Base-by-base conservation (phyloP, 2,113 vertebrate species). In the Myiozetetes cayanensis region DNA sequence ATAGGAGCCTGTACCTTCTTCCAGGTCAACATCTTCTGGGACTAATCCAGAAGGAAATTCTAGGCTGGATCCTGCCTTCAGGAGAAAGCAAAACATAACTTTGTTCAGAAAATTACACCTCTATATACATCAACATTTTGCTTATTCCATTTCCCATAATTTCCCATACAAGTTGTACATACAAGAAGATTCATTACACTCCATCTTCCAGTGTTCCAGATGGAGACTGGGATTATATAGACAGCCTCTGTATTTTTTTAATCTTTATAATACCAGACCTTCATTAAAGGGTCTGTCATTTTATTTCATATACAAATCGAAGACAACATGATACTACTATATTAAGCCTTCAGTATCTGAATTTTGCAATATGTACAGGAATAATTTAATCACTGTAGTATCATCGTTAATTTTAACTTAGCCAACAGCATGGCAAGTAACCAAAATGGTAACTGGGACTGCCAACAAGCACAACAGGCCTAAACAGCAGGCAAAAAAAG, bases 51-150 rank as follows among this genome's bases (percentile, higher is more conserved):
- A 94, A 91, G 93, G 90, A 44, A 96, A 91, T 55, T 77, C 87
- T 30, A 95, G 70, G 90, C 97, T 96, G 80, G 97, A 94, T 93
- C 90, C 97, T 82, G 84, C 89, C 98, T 98, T 96, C 91, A 97
- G 86, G 77, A 12, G 39, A 92, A 53, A 96, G 24, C 13, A 78
- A 68, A 94, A 67, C 11, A 93, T 5, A 44, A 8, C 12, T 77
- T 80, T 7, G 33, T 83, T 92, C 61, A 93, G 67, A 84, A 92
- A 92, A 62, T 41, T 53, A 43, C 14, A 71, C 27, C 21, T 83
- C 41, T 41, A 37, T 12, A 31, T 14, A 41, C 3, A 67, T 14
- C 17, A 58, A 50, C 24, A 52, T 52, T 52, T 28, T 76, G 27
- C 35, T 70, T 63, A 59, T 65, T 83, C 17, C 59, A 93, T 28